Evolutionary conservation across 2,113 vertebrate species (phyloP).

Genomic region (Ctenomys sociabilis): DNA sequence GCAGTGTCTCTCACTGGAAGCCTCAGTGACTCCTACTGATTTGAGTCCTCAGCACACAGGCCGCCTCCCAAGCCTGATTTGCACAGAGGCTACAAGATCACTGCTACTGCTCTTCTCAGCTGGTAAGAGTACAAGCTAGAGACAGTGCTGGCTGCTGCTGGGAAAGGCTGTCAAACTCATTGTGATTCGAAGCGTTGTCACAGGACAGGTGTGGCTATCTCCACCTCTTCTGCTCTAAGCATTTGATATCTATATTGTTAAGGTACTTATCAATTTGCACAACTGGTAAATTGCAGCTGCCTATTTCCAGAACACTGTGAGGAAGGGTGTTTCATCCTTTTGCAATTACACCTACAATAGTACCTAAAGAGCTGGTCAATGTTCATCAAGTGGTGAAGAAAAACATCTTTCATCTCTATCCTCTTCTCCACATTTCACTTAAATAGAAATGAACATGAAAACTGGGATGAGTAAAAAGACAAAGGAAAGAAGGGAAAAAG

Average conservation of each 20-base stretch:
- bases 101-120: rapidly evolving
- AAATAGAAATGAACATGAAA: conserved; percentile 25
- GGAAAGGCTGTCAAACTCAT: neutral
- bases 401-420: neutral
- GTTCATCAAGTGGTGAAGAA: neutral
- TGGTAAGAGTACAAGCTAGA: neutral
- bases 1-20: neutral
- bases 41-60: neutral
- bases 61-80: neutral
- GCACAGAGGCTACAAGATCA: rapidly evolving
- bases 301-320: neutral
- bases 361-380: neutral
- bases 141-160: neutral
- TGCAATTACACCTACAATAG: neutral
- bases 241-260: neutral
- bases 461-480: neutral
- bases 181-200: neutral
- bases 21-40: neutral
- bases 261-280: neutral
- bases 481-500: too few species aligned
- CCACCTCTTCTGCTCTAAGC: neutral
- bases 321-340: neutral
- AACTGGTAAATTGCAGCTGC: neutral
- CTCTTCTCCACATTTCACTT: neutral
- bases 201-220: neutral